Evolutionary conservation across 2,113 vertebrate species (phyloP), one percentile per base, ranked within the genome.

Genomic region (Centropristis striata): DNA sequence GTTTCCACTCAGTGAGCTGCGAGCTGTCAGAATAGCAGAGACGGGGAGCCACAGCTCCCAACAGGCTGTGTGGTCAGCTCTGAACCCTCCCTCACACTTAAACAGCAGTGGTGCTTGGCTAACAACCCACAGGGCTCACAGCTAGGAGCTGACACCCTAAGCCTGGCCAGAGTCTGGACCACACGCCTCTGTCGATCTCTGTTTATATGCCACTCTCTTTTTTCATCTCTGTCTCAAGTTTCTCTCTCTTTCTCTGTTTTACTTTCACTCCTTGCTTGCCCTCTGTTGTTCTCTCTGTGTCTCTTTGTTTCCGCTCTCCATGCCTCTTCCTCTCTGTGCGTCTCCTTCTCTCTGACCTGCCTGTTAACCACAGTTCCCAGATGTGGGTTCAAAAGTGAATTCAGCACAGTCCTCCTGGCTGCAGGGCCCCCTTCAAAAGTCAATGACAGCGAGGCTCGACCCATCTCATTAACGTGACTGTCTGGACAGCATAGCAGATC

Each of bases 1-100:
- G 73, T 84, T 87, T 87, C 73, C 70, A 61, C 75, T 86, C 77
- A 78, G 83, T 57, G 73, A 79, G 71, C 75, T 78, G 74, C 65
- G 51, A 86, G 84, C 63, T 37, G 49, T 86, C 67, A 75, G 75
- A 90, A 74, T 41, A 58, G 60, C 61, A 72, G 72, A 66, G 73
- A 78, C 9, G 25, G 64, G 41, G 76, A 82, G 69, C 84, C 78
- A 57, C 81, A 81, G 86, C 63, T 91, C 88, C 83, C 90, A 82
- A 21, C 81, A 80, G 88, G 78, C 66, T 3, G 18, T 88, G 88
- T 3, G 67, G 86, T 89, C 68, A 80, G 70, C 78, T 68, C 58
- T 36, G 28, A 75, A 49, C 59, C 71, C 54, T 68, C 72, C 51
- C 58, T 75, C 74, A 59, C 73, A 77, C 75, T 88, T 74, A 73